Conservation (phyloP, 2,113 vertebrate species). For the Entelurus aequoreus region DNA sequence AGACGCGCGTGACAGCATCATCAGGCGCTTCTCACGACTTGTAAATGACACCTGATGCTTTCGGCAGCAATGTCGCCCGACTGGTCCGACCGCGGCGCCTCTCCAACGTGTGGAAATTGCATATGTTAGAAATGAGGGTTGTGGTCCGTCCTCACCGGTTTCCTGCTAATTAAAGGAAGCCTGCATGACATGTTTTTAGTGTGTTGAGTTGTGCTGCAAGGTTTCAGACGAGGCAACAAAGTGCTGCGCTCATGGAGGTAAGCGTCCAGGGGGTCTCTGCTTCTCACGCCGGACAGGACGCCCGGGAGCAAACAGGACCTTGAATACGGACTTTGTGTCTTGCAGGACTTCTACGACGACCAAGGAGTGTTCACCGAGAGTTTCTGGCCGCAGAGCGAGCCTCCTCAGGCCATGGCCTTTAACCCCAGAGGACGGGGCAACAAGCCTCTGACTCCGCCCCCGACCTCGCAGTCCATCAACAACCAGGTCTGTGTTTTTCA, state of each 20-base stretch:
- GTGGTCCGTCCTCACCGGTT: too few relatives aligned
- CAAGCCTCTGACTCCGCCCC: constrained; percentile 69
- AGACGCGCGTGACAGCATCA: too few relatives aligned
- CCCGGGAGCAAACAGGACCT: neutral
- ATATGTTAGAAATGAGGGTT: too few relatives aligned
- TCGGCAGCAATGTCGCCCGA: constrained; percentile 10
- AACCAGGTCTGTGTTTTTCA: constrained; percentile 61
- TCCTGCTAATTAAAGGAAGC: neutral
- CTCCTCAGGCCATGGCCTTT: constrained; percentile 64
- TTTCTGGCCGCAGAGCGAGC: constrained; percentile 76
- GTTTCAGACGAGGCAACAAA: neutral
- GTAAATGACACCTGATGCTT: neutral
- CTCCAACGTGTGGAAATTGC: neutral
- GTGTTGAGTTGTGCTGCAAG: too few relatives aligned
- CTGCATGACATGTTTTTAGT: neutral
- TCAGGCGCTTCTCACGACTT: too few relatives aligned
- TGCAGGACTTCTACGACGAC: constrained; percentile 73
- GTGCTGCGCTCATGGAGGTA: neutral
- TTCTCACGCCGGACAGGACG: neutral
- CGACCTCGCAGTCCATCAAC: constrained; percentile 68
- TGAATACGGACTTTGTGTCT: neutral
- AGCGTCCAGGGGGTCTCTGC: neutral
- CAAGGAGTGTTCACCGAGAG: constrained; percentile 74
- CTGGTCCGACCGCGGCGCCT: constrained; percentile 11
- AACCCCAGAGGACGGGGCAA: constrained; percentile 67